These are phyloP conservation scores for Corvus cornix DNA, from an alignment of 2,113 vertebrate genomes.

Conservation along the genomic window DNA sequence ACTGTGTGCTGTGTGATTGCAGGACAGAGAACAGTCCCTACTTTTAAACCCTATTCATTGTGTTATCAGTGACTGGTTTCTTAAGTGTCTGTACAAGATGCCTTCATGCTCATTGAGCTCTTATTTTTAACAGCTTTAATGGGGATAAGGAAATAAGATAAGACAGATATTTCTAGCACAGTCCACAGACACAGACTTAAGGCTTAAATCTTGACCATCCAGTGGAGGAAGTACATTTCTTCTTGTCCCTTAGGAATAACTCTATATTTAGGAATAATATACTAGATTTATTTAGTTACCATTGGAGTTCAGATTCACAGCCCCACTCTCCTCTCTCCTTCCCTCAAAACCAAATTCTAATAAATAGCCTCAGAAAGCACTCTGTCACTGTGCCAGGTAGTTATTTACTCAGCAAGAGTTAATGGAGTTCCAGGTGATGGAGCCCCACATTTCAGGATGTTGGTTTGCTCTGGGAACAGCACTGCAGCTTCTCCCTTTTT, in stretches of 20 bases:
- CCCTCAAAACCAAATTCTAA: neutral
- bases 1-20: neutral
- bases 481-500: neutral
- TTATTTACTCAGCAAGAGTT: slow-evolving; percentile 23
- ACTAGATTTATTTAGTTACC: neutral
- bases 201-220: neutral
- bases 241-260: neutral
- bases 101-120: neutral
- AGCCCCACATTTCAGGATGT: neutral
- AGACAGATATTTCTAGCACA: neutral
- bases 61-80: neutral
- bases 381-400: neutral
- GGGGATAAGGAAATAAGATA: neutral
- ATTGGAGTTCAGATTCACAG: neutral
- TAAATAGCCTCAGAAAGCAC: slow-evolving; percentile 10
- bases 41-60: neutral
- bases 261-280: slow-evolving; percentile 19
- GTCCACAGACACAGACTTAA: neutral
- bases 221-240: neutral
- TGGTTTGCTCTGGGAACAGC: neutral
- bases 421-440: neutral
- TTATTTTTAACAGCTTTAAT: neutral
- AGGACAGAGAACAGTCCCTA: neutral
- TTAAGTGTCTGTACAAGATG: neutral
- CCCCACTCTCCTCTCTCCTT: neutral